Base-by-base conservation (phyloP, 2,113 vertebrate species). In the Microtus montanus region DNA sequence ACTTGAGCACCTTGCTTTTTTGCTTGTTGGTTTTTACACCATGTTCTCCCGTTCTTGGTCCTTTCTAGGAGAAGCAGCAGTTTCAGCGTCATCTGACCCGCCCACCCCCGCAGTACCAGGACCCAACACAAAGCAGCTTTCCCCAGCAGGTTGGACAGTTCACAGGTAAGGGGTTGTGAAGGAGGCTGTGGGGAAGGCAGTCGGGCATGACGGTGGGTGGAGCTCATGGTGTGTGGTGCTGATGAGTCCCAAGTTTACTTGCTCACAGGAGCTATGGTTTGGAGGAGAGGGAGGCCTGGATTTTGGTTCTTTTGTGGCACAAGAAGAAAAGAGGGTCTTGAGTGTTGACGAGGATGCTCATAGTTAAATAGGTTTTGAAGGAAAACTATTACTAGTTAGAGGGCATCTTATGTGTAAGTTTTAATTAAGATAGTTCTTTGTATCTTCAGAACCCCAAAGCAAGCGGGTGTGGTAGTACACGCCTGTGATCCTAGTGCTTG, bases 51-150 rank as follows among this genome's bases (percentile, higher is more conserved):
- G 22, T 91, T 1, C 82, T 89, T 97, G 30, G 14, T 87, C 12
- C 96, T 89, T 91, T 91, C 38, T 82, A 99, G 99, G 99, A 99
- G 96, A 99, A 99, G 47, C 99, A 99, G 82, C 99, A 99, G 96
- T 98, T 99, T 89, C 99, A 99, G 98, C 98, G 99, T 64, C 99
- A 99, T 92, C 98, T 99, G 96, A 99, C 99, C 1, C 98, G 99
- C 24, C 99, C 99, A 0, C 99, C 99, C 0, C 99, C 99, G 33
- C 99, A 99, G 95, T 99, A 99, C 95, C 99, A 99, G 98, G 99
- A 99, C 97, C 99, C 99, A 2, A 93, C 98, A 1, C 99, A 99
- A 98, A 99, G 98, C 80, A 98, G 99, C 0, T 99, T 99, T 97
- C 99, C 99, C 73, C 99, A 98, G 1, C 98, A 99, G 92, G 99